Evolutionary conservation across 2,888 invertebrate species (phyloP).

Genomic region (Rhingia rostrata): DNA sequence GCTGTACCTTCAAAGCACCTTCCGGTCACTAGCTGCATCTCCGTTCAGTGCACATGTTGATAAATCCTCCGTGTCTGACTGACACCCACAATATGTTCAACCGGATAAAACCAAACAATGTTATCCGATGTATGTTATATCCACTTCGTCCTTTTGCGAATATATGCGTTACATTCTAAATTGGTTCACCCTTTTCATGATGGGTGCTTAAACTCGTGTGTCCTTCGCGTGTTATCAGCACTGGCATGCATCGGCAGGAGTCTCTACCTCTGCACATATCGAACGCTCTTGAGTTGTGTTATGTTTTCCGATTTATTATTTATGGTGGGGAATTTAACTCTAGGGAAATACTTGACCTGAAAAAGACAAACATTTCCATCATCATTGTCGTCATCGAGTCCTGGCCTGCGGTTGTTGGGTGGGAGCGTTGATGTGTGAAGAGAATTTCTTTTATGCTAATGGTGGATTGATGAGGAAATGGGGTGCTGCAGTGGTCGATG

Average conservation of each 20-base stretch:
- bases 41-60: no score
- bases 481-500: neutral
- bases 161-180: neutral
- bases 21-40: no score
- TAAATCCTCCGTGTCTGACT: no score
- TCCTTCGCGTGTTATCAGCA: neutral
- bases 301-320: slow-evolving; percentile 62
- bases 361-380: slow-evolving; percentile 27
- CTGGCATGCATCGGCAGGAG: neutral
- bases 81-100: no score
- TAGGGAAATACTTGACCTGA: slow-evolving; percentile 61
- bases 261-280: no score
- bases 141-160: neutral
- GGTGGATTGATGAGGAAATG: slow-evolving; percentile 29
- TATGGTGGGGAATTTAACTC: slow-evolving; percentile 59
- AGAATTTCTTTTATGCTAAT: slow-evolving; percentile 25
- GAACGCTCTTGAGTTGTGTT: neutral
- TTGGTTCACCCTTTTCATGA: neutral
- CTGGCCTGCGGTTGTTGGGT: neutral
- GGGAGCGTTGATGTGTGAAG: slow-evolving; percentile 36
- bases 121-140: no score
- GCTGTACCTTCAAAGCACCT: no score
- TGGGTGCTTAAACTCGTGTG: no score
- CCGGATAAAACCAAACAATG: no score
- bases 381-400: neutral